A percentile compares a stretch with the other conserved stretches of the same genome.
Evolutionary conservation across 2,797 vertebrate genomes (phyloP).

Genomic region (Buphagus erythrorhynchus): DNA sequence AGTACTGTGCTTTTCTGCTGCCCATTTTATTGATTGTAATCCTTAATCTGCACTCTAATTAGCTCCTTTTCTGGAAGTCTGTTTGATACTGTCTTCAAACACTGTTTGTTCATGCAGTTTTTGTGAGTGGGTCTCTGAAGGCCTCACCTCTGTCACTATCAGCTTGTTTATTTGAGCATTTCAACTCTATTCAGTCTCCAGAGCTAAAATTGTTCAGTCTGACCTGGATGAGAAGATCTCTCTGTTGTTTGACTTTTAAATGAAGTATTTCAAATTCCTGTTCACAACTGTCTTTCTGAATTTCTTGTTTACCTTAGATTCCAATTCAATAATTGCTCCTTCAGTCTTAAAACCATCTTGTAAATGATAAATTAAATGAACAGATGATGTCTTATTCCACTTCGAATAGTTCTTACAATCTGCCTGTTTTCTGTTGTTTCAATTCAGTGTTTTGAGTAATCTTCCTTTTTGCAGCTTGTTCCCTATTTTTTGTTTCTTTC

Average conservation of each 20-base stretch:
- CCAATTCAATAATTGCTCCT: neutral
- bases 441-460: neutral
- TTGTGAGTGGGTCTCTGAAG: neutral
- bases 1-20: neutral
- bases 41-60: neutral
- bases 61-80: neutral
- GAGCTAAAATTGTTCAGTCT: neutral
- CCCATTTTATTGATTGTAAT: neutral
- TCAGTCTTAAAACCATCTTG: neutral
- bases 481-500: neutral
- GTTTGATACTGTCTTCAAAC: constrained; percentile 19
- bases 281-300: neutral
- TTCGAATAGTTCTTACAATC: neutral
- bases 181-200: neutral
- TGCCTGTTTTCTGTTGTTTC: neutral
- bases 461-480: neutral
- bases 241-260: neutral
- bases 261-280: neutral
- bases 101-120: neutral
- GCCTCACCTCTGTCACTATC: neutral
- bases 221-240: neutral
- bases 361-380: neutral
- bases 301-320: neutral
- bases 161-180: constrained; percentile 6
- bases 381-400: neutral